Evolutionary conservation across 2,113 vertebrate genomes (phyloP), one percentile per base, ranked within the genome.

Genomic region (Myodes glareolus): DNA sequence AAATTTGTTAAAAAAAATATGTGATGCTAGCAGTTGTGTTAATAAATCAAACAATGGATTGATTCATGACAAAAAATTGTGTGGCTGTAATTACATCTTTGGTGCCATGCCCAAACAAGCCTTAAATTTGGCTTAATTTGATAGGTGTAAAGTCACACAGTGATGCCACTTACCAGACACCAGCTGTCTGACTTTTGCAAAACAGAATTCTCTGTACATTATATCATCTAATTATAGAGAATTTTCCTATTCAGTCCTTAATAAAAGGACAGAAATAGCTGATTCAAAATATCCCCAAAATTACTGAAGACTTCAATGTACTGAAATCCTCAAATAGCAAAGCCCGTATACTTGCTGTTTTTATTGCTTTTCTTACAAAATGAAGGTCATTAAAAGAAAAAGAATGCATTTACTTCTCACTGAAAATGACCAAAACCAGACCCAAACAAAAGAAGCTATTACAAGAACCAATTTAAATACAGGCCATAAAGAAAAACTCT

Each of bases 81-180:
- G 21, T 90, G n/a, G 86, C 7, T 92, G 3, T 42, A 75, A 75
- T 75, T 63, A 67, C 27, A 6, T 76, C 7, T 65, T 92, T 77
- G 45, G 21, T 89, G 45, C 21, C 29, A 61, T 65, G 31, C 10
- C 42, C 45, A 92, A 90, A 86, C 33, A 77, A 87, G 45, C 42
- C 13, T 63, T 87, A 65, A 31, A 86, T 86, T 89, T 91, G 14
- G 29, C 91, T 96, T 89, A 96, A 96, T 75, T 92, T 90, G 61
- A 70, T 68, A 92, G 73, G 25, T 93, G 50, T 81, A 76, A 97
- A 67, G 47, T 68, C 68, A 92, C 75, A 94, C 25, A 84, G 42
- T n/a, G 17, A 65, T 81, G 13, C 47, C 47, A 76, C 67, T 94
- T 80, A 77, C 7, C 39, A 89, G 7, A 36, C 17, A 58, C 33